Conservation (phyloP, 2,888 invertebrate genomes). For the Tineola bisselliella region DNA sequence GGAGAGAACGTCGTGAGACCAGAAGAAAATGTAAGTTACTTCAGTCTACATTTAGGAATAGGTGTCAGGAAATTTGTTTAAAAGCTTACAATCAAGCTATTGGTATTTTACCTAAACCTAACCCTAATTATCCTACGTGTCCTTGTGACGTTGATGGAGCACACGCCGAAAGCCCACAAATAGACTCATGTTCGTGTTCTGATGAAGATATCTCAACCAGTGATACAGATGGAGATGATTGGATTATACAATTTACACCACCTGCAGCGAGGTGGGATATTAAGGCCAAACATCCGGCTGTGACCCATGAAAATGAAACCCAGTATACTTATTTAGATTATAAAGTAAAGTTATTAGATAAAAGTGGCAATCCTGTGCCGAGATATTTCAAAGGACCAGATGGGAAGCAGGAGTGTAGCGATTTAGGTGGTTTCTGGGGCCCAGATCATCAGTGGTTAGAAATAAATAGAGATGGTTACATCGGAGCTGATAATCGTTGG, state of each 20-base stretch:
- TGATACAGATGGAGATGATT: constrained; percentile 56
- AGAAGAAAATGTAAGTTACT: constrained; percentile 47
- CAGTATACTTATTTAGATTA: constrained; percentile 55
- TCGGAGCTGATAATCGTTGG: constrained; percentile 55
- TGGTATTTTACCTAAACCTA: constrained; percentile 45
- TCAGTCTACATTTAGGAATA: constrained; percentile 54
- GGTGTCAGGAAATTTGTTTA: constrained; percentile 57
- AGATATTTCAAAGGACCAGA: constrained; percentile 54
- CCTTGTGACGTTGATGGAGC: constrained; percentile 37
- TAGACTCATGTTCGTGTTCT: constrained; percentile 57
- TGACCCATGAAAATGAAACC: constrained; percentile 29
- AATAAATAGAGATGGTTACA: constrained; percentile 55
- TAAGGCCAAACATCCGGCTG: constrained; percentile 45
- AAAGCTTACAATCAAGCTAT: constrained; percentile 61
- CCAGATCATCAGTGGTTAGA: constrained; percentile 45
- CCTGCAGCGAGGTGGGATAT: constrained; percentile 46
- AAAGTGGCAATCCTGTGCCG: constrained; percentile 46
- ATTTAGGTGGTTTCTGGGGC: constrained; percentile 56
- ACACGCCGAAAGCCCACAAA: constrained; percentile 27
- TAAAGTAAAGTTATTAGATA: constrained; percentile 51
- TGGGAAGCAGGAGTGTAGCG: constrained; percentile 52
- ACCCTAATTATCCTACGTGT: constrained; percentile 48
- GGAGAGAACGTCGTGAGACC: constrained; percentile 48
- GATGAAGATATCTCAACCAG: constrained; percentile 42
- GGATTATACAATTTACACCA: constrained; percentile 55